phyloP scores from a whole-genome alignment of 2,113 vertebrate genomes.

The Mastomys natalensis region DNA sequence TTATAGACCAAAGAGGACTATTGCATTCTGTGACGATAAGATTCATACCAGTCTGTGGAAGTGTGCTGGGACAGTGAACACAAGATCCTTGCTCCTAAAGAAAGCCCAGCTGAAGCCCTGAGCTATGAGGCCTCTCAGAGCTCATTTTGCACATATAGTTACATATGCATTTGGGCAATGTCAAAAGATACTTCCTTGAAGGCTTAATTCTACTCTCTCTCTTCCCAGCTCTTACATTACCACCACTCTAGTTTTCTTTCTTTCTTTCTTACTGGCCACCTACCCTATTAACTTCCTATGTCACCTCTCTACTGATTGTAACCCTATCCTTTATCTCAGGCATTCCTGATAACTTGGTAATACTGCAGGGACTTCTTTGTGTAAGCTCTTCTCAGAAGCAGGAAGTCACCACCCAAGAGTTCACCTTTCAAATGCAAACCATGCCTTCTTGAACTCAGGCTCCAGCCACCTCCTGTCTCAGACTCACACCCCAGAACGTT shows the following conservation, averaged over 20 bases:
- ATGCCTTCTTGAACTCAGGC: not conserved
- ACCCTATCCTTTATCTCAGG: not conserved
- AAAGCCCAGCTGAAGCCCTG: not conserved
- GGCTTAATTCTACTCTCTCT: not conserved
- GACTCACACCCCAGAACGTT: not conserved
- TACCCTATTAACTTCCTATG: not conserved
- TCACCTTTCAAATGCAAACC: not conserved
- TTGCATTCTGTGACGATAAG: not conserved
- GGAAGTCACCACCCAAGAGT: not conserved
- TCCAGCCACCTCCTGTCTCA: not conserved
- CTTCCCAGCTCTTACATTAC: not conserved
- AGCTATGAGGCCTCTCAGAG: not conserved
- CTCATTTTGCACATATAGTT: not conserved
- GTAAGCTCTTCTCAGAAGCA: not conserved
- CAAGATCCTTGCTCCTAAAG: not conserved
- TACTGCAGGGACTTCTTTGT: not conserved
- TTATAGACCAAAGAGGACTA: not conserved
- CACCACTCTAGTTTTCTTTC: not conserved
- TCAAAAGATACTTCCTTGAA: not conserved
- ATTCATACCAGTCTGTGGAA: not conserved
- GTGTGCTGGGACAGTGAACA: not conserved
- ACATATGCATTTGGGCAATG: not conserved
- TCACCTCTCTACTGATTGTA: not conserved
- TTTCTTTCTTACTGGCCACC: not conserved
- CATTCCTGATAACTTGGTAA: not conserved